phyloP scores from a whole-genome alignment of 2,797 vertebrate genomes.

The Manis pentadactyla region DNA sequence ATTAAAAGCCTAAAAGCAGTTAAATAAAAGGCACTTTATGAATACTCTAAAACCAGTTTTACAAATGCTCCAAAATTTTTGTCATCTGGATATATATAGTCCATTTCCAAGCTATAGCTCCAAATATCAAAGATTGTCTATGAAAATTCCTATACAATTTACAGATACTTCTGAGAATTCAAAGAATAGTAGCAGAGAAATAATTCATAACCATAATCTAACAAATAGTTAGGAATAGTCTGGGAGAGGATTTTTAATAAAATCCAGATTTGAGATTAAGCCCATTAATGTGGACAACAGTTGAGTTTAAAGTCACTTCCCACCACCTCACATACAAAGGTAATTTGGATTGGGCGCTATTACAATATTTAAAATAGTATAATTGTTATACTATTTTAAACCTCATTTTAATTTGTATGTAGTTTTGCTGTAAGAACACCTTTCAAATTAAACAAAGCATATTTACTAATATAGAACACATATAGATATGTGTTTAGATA shows the following conservation, averaged over 20 bases:
- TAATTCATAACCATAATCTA: not conserved
- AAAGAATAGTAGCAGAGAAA: not conserved
- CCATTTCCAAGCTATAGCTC: not conserved
- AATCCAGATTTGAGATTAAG: not conserved
- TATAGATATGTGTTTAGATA: not conserved
- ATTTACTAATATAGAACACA: not conserved
- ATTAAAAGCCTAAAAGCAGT: not conserved
- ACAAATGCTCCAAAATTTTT: not conserved
- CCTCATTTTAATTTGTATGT: not conserved
- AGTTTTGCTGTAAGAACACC: not conserved
- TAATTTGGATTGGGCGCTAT: not conserved
- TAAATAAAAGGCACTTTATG: not conserved
- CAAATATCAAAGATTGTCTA: not conserved
- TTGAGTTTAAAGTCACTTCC: not conserved
- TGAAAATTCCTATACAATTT: not conserved
- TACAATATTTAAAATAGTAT: too few relatives aligned
- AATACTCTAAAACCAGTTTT: not conserved
- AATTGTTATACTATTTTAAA: not conserved
- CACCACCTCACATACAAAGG: not conserved
- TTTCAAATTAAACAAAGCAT: constrained; percentile 22
- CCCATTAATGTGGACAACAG: not conserved
- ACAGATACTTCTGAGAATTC: constrained; percentile 7
- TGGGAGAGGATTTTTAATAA: not conserved
- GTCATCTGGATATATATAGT: not conserved
- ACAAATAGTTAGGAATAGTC: not conserved